These are phyloP conservation scores for Oryzias sinensis DNA, from an alignment of 2,797 vertebrate species.

Conservation along the genomic window DNA sequence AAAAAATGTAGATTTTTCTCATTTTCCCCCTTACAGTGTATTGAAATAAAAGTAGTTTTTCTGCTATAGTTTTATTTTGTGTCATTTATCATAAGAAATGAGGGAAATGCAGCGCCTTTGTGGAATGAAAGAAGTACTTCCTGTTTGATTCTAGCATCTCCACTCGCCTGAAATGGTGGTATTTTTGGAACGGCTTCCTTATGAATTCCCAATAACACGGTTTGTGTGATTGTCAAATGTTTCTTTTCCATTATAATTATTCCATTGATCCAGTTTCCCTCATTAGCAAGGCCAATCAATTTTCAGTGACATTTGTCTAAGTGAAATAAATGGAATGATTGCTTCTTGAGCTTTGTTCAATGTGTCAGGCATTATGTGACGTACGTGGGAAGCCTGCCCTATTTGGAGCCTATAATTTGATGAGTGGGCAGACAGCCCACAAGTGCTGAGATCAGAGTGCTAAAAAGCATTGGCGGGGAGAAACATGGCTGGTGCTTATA, in stretches of 20 bases:
- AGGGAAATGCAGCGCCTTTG: neutral
- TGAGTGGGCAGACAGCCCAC: slow-evolving; percentile 74
- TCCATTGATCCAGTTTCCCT: slow-evolving; percentile 73
- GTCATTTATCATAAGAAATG: neutral
- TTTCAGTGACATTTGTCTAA: slow-evolving; percentile 74
- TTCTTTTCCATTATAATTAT: slow-evolving; percentile 64
- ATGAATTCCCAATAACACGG: slow-evolving; percentile 58
- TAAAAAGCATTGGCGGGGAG: slow-evolving; percentile 67
- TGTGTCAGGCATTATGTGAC: slow-evolving; percentile 74
- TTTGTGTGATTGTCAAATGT: slow-evolving; percentile 63
- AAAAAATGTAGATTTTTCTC: too few species aligned
- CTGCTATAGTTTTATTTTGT: too few species aligned
- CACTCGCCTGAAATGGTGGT: slow-evolving; percentile 37
- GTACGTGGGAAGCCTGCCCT: slow-evolving; percentile 75
- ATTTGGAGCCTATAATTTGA: slow-evolving; percentile 78
- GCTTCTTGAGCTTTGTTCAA: slow-evolving; percentile 73
- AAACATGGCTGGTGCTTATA: slow-evolving; percentile 68
- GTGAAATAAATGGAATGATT: slow-evolving; percentile 77
- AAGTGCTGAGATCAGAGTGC: slow-evolving; percentile 72
- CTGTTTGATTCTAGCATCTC: slow-evolving; percentile 13
- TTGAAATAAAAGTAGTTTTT: too few species aligned
- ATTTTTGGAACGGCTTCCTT: slow-evolving; percentile 47
- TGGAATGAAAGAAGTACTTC: slow-evolving; percentile 5
- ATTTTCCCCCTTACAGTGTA: too few species aligned
- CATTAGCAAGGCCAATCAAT: slow-evolving; percentile 75